Evolutionary conservation across 2,888 invertebrate genomes (phyloP), one percentile per base, ranked within the genome.

Genomic region (Chrysotoxum bicinctum): DNA sequence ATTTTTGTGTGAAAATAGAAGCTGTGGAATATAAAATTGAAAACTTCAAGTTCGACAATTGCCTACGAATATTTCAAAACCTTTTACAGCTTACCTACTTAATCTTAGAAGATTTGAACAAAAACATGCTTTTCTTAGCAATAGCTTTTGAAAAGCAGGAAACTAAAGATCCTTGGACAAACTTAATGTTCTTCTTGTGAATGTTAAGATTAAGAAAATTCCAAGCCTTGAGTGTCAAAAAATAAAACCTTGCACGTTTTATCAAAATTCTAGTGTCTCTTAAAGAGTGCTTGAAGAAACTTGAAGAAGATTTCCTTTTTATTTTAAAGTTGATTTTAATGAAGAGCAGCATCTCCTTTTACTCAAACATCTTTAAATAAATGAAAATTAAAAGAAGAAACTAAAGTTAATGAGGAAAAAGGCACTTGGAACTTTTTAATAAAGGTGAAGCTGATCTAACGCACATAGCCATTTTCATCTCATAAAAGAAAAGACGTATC

Each of bases 391-490:
- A 45, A 19, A 19, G 1, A 45, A 19, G 10, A 45, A 45, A 19
- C 23, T 23, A 14, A 0, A 50, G 3, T 50, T 50, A 50, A 50
- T 50, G 14, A 23, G 19, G 19, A 56, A 50, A 70, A 60, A 32
- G 45, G 35, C 48, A 58, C 37, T 23, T 21, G 16, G 32, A 58
- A 58, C 23, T 50, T 73, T n/a, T 52, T 37, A 62, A 52, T 21
- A 73, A 30, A 60, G 3, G 14, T 35, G 26, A 72, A 48, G 48
- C 50, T 30, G 21, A 48, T 60, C 37, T 26, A n/a, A 60, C 35
- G 35, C 60, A 56, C 54, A 45, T 50, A 32, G 23, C 7, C 50
- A 14, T 23, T 50, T 23, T 50, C 23, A 14, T 50, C 23, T 21
- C 0, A 50, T 1, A 50, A 21, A 30, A 52, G 10, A 35, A 26